phyloP scores from a whole-genome alignment of 2,888 invertebrate species.

The Dryadula phaetusa region DNA sequence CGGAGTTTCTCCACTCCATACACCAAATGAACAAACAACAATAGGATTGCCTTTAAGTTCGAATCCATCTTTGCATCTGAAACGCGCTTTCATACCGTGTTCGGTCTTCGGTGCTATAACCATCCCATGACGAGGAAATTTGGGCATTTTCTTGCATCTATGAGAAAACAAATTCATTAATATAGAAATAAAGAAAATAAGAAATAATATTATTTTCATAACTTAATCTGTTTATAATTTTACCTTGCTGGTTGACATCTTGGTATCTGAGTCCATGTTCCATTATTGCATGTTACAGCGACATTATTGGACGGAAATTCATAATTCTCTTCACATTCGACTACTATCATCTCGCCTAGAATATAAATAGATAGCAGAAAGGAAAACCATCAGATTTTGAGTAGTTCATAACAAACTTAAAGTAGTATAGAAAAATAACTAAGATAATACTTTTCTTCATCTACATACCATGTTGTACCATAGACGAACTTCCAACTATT shows the following conservation, averaged over 20 bases:
- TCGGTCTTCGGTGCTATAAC: conserved; percentile 98
- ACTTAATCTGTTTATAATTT: background rate
- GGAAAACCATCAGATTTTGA: background rate
- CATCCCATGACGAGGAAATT: conserved; percentile 95
- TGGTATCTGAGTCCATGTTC: conserved; percentile 97
- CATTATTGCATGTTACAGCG: conserved; percentile 95
- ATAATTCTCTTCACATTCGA: conserved; percentile 93
- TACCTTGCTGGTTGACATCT: conserved; percentile 92
- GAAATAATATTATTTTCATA: no score
- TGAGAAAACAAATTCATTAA: conserved; percentile 51
- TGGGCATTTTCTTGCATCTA: conserved; percentile 93
- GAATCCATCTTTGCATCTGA: conserved; percentile 97
- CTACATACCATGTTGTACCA: conserved; percentile 80
- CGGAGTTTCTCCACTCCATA: conserved; percentile 96
- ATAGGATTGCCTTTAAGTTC: conserved; percentile 91
- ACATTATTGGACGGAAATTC: conserved; percentile 91
- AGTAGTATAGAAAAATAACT: background rate
- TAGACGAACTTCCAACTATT: conserved; percentile 78
- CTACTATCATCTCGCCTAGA: conserved; percentile 81
- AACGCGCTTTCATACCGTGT: conserved; percentile 97
- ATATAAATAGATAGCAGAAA: conserved; percentile 18
- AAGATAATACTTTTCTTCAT: background rate
- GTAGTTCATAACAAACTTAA: no score
- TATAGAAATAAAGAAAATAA: conserved; percentile 1
- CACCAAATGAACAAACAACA: conserved; percentile 96